phyloP scores from a whole-genome alignment of 2,113 vertebrate genomes.

The Seriola dumerili region DNA sequence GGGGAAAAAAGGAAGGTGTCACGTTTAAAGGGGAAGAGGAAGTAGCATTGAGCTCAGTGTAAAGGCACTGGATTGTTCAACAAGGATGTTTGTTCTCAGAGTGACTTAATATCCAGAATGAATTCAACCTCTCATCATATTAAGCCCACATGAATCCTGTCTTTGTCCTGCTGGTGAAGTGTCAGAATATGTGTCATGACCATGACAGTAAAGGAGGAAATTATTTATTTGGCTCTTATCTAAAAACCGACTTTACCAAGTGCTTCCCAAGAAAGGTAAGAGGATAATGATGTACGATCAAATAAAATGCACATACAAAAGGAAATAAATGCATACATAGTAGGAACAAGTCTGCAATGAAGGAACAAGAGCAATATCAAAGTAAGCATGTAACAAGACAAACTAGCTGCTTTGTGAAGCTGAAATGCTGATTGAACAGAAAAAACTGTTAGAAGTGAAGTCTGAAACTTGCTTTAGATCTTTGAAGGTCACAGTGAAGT shows the following conservation, averaged over 20 bases:
- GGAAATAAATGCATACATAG: not conserved
- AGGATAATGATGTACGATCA: too few relatives aligned
- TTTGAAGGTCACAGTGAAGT: too few relatives aligned
- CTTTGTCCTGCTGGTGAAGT: not conserved
- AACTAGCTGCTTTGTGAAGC: too few relatives aligned
- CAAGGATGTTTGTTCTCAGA: constrained; percentile 54
- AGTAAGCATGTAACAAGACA: too few relatives aligned
- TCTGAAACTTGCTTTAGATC: too few relatives aligned
- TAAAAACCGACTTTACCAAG: not conserved
- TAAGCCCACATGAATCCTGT: too few relatives aligned
- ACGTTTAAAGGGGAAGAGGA: constrained; percentile 50
- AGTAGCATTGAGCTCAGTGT: constrained; percentile 18
- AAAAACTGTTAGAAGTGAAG: too few relatives aligned
- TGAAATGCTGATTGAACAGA: too few relatives aligned
- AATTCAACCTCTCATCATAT: not conserved
- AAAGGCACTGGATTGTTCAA: constrained; percentile 39
- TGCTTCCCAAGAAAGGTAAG: too few relatives aligned
- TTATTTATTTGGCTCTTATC: not conserved
- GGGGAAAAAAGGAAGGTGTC: constrained; percentile 30
- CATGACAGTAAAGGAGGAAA: not conserved
- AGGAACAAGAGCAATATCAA: not conserved
- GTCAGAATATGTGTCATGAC: not conserved
- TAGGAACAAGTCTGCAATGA: not conserved
- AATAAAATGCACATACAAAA: not conserved
- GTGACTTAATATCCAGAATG: constrained; percentile 19